phyloP scores from a whole-genome alignment of 2,113 vertebrate genomes.

The Callithrix jacchus region DNA sequence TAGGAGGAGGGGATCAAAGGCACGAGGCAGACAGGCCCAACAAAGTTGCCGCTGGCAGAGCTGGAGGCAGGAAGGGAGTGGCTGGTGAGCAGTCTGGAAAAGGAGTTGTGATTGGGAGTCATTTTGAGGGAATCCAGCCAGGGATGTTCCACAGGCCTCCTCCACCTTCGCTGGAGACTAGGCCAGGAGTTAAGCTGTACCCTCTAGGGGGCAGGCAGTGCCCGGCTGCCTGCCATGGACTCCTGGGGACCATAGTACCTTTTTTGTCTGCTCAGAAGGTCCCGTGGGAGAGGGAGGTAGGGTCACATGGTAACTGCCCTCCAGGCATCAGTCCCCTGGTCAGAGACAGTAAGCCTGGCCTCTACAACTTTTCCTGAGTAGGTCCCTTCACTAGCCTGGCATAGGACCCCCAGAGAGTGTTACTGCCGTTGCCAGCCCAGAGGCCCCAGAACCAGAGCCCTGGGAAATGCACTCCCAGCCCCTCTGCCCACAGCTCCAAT shows the following conservation, averaged over 20 bases:
- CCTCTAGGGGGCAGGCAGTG: not conserved
- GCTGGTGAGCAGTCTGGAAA: not conserved
- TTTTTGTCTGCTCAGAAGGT: not conserved
- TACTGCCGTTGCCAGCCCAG: not conserved
- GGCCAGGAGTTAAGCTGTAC: not conserved
- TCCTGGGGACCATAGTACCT: not conserved
- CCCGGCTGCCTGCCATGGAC: not conserved
- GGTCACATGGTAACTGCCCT: not conserved
- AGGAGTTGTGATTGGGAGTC: not conserved
- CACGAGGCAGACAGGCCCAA: not conserved
- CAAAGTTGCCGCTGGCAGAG: fast-evolving
- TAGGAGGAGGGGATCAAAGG: not conserved
- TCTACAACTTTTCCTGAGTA: not conserved
- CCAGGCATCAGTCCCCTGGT: not conserved
- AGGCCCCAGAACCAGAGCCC: not conserved
- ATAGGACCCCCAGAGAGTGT: not conserved
- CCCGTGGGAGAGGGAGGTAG: not conserved
- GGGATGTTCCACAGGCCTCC: not conserved
- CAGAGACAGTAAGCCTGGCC: not conserved
- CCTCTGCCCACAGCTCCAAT: not conserved
- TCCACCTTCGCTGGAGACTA: not conserved
- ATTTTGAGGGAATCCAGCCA: not conserved
- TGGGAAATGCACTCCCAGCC: not conserved
- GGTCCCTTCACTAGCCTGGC: not conserved
- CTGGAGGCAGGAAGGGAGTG: not conserved